phyloP scores from a whole-genome alignment of 1,140 invertebrate genomes.

The Drosophila micromelanica region DNA sequence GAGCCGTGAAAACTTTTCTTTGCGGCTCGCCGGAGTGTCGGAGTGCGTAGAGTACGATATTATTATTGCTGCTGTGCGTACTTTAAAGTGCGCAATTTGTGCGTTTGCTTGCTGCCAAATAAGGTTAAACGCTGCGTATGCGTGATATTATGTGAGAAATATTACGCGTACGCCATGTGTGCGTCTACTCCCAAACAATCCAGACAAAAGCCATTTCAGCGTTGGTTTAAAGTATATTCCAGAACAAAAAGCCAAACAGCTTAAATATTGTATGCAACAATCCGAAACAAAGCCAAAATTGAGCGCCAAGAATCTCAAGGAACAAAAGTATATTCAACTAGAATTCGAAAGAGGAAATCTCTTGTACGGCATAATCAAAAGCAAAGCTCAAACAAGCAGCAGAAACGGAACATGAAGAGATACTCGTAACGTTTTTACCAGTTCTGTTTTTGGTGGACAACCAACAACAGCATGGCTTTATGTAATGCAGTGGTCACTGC shows the following conservation, averaged over 20 bases:
- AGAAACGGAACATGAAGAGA: slow-evolving; percentile 2
- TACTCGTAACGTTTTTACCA: not conserved
- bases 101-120: slow-evolving; percentile 8
- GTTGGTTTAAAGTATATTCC: slow-evolving; percentile 13
- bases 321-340: not conserved
- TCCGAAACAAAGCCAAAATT: slow-evolving; percentile 11
- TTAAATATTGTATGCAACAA: slow-evolving; percentile 34
- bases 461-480: not conserved
- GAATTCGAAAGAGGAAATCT: not conserved
- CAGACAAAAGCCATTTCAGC: slow-evolving; percentile 50
- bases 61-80: slow-evolving; percentile 29
- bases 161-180: slow-evolving; percentile 62
- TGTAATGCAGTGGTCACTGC: not conserved
- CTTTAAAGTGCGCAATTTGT: slow-evolving; percentile 70
- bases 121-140: slow-evolving; percentile 67
- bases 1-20: slow-evolving; percentile 70
- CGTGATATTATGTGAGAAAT: slow-evolving; percentile 66
- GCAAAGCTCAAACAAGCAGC: not conserved
- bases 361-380: slow-evolving; percentile 5
- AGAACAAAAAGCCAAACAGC: slow-evolving; percentile 9
- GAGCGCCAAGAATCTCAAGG: not conserved
- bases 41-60: slow-evolving; percentile 33
- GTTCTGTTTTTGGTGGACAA: not conserved
- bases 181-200: slow-evolving; percentile 18
- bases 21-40: slow-evolving; percentile 52